Percentiles rank a stretch among this genome's conserved stretches.
phyloP scores from a whole-genome alignment of 2,888 invertebrate genomes.

The Zele albiditarsus region DNA sequence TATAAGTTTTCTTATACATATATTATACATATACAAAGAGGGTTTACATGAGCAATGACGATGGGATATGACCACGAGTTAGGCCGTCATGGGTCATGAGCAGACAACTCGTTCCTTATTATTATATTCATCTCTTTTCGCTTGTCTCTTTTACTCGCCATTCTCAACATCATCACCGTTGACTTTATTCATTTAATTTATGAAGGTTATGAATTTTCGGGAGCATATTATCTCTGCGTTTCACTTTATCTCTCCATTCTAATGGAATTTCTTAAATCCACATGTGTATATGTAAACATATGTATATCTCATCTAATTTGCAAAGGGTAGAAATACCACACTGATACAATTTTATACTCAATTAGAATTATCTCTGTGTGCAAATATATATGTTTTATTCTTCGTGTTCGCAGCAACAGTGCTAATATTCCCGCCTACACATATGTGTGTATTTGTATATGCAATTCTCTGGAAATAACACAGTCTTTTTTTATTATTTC shows the following conservation, averaged over 20 bases:
- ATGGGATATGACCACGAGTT: conserved; percentile 40
- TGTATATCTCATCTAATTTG: background rate
- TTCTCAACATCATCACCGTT: conserved; percentile 37
- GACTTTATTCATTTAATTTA: conserved; percentile 47
- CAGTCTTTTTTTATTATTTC: background rate
- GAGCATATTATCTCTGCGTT: background rate
- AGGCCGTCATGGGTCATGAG: conserved; percentile 59
- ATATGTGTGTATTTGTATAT: conserved; percentile 1
- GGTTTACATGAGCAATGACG: conserved; percentile 3
- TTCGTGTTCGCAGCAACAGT: background rate
- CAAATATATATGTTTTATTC: background rate
- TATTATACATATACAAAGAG: background rate
- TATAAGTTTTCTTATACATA: background rate
- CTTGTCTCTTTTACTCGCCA: conserved; percentile 44
- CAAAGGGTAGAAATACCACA: background rate
- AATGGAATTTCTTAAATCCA: background rate
- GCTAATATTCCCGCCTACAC: background rate
- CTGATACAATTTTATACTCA: background rate
- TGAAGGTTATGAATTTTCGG: conserved; percentile 45
- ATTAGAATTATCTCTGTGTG: background rate
- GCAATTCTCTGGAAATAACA: too few species aligned
- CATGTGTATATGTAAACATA: background rate
- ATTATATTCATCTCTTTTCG: background rate
- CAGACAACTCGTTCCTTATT: conserved; percentile 35
- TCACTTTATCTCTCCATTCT: conserved; percentile 32